Evolutionary conservation across 2,888 invertebrate species (phyloP).

Genomic region (Pachydiplax longipennis): DNA sequence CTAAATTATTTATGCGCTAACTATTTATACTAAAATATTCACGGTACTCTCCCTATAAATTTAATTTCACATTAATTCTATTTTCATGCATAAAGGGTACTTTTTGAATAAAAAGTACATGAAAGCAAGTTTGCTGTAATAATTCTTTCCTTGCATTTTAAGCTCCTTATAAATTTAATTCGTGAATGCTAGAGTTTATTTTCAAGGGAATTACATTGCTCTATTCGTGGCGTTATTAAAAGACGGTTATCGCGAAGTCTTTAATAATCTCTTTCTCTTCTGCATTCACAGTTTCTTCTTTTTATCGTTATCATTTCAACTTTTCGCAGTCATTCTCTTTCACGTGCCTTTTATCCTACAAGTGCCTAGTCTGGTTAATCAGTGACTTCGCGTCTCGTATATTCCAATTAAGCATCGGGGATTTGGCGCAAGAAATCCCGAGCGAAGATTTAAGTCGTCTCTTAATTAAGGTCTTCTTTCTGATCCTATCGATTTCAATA

Average conservation of each 20-base stretch:
- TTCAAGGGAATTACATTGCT: not conserved
- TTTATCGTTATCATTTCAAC: not conserved
- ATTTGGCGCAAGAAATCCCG: not conserved
- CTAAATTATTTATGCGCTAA: too few relatives aligned
- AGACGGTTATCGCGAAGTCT: not conserved
- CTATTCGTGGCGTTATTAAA: not conserved
- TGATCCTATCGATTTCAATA: not conserved
- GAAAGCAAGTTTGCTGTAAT: not conserved
- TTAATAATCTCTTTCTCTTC: not conserved
- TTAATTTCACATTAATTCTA: not conserved
- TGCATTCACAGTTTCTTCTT: not conserved
- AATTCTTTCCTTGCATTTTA: not conserved
- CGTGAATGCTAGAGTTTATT: not conserved
- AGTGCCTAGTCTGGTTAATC: not conserved
- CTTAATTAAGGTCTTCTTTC: conserved; percentile 8
- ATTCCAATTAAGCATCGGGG: not conserved
- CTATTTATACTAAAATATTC: not conserved
- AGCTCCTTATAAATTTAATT: not conserved
- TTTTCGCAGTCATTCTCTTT: not conserved
- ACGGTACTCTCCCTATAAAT: not conserved
- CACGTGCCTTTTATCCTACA: not conserved
- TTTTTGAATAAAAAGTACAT: not conserved
- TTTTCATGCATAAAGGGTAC: not conserved
- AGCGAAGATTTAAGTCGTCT: not conserved
- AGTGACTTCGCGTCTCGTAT: not conserved